Evolutionary conservation across 2,888 invertebrate genomes (phyloP).

Genomic region (Drosophila bunnanda): DNA sequence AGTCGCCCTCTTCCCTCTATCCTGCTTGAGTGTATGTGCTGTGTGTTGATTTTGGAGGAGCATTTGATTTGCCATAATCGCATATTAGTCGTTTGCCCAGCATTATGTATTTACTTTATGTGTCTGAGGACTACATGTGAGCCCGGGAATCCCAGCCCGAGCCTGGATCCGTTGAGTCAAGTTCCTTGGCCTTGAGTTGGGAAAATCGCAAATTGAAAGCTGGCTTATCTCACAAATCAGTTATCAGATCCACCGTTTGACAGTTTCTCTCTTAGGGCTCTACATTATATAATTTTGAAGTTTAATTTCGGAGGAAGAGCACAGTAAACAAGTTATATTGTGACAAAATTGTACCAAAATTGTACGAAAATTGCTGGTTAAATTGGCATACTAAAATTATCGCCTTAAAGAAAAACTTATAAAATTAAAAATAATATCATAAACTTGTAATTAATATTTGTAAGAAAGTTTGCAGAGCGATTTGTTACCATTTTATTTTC

Average conservation of each 20-base stretch:
- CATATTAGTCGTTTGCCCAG: conserved; percentile 77
- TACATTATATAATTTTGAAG: conserved; percentile 6
- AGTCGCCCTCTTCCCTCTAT: conserved; percentile 33
- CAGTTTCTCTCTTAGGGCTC: conserved; percentile 13
- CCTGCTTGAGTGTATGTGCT: neutral
- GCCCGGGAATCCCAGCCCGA: neutral
- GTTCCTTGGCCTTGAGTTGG: conserved; percentile 28
- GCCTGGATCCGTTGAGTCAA: neutral
- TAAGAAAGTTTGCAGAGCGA: neutral
- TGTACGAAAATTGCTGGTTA: neutral
- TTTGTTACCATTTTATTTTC: neutral
- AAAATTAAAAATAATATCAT: neutral
- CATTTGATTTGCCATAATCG: conserved; percentile 79
- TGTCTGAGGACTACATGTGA: conserved; percentile 51
- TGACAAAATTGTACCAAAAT: too few species aligned
- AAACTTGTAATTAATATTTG: neutral
- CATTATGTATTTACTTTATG: conserved; percentile 72
- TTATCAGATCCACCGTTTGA: conserved; percentile 58
- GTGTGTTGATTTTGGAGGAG: conserved; percentile 62
- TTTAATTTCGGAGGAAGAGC: neutral
- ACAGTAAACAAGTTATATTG: conserved; percentile 19
- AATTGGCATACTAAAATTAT: conserved; percentile 1
- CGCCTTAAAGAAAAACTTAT: too few species aligned
- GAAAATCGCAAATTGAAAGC: conserved; percentile 61
- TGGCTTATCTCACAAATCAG: conserved; percentile 73